Evolutionary conservation across 2,113 vertebrate species (phyloP), one percentile per base, ranked within the genome.

Genomic region (Cebus imitator): DNA sequence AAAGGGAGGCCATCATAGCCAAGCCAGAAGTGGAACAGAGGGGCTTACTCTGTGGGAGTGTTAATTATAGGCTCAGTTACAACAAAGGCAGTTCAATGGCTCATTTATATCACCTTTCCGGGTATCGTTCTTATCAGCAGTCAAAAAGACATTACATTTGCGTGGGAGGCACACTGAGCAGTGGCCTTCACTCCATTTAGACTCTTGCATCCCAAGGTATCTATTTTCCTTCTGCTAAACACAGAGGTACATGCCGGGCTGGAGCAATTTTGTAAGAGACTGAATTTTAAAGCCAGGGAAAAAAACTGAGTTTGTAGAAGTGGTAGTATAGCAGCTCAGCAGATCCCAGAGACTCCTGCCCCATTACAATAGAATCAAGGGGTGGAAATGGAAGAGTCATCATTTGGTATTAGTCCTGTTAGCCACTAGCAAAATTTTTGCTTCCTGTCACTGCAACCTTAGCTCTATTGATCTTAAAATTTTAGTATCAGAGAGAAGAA

Each of bases 1-100:
- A 87, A 80, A 97, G 96, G 94, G 75, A 93, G 97, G 90, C 81
- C 66, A 21, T 93, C 0, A 2, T 30, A 90, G 83, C 32, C 91
- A 83, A 91, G 64, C 6, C 75, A 88, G 95, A 91, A 97, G 91
- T 6, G 50, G 85, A 75, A 58, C 57, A 87, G 90, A 89, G 86
- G 68, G 55, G 43, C 37, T 95, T 68, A 10, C 50, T 89, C 68
- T 76, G 23, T 66, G 73, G 70, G n/a, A 87, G 32, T 76, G 32
- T 84, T 97, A 91, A 87, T 88, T 87, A 81, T 4, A 92, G 78
- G 80, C 37, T 90, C 88, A 79, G 70, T 81, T 85, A 87, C 70
- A 84, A 73, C 70, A 85, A 91, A 86, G 45, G 37, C 2, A 13
- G 5, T 32, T 79, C 8, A 78, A 80, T 61, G 82, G 52, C 40